Base-by-base conservation (phyloP, 1,140 invertebrate species). In the Dreissena rostriformis region DNA sequence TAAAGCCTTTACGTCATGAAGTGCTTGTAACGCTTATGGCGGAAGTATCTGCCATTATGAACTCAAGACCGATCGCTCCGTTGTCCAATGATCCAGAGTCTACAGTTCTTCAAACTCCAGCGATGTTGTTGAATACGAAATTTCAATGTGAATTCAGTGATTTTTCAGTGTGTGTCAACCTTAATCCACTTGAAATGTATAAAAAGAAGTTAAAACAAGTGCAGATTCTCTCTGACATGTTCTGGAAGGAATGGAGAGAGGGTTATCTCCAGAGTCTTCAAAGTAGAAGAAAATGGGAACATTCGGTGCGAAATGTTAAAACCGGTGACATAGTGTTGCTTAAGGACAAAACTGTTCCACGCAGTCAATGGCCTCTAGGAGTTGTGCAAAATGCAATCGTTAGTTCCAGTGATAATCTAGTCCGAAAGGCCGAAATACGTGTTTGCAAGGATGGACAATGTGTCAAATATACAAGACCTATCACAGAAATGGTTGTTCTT, bases 191-290 rank as follows among this genome's bases (percentile, higher is more conserved):
- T 70, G 15, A 19, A 7, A 8, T 6, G 19, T 51, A 55, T 17
- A 63, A 22, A n/a, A 63, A 55, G 15, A 70, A 84, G 39, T 83
- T 83, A 83, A 82, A 70, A 61, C 26, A 26, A 51, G 85, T 88
- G 22, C 85, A 87, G 65, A 52, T 63, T 14, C 65, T 88, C 8
- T 72, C 85, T 6, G 67, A 86, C 51, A 67, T 63, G 49, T 88
- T 86, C 51, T 88, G 83, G 87, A 65, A 24, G 61, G 53, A 77
- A 39, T 85, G 82, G 87, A 29, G 74, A 57, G 61, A 72, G 1
- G 77, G 81, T 51, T 88, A 75, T 57, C 66, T 86, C 10, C 66
- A 78, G 24, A 61, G 17, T n/a, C 73, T 89, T n/a, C 88, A 89
- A 72, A 6, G 17, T 66, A 57, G 84, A 17, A 53, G 70, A 73